Base-by-base conservation (phyloP, 1,140 invertebrate genomes). In the Andricus grossulariae region DNA sequence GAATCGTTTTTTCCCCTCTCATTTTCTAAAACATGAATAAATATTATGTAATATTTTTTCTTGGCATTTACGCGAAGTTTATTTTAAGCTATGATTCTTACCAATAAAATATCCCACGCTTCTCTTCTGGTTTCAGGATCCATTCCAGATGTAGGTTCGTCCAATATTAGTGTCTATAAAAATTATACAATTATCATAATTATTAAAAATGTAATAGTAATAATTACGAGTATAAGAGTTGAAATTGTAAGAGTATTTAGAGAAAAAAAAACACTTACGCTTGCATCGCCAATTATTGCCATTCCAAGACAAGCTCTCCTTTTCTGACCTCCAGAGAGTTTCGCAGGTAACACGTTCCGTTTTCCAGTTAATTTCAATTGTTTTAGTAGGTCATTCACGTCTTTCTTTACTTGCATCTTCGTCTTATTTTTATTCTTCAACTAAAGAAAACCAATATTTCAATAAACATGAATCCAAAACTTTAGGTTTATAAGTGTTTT, bases 71-170 rank as follows among this genome's bases (percentile, higher is more conserved):
- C n/a, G 6, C n/a, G 55, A 57, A 45, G 49, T 71, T 84, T 77
- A 21, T 11, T 80, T 50, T 74, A 21, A 78, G 5, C 25, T 32
- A 5, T 32, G 25, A 19, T 50, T 50, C 12, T 80, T 85, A 85
- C 91, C 83, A 93, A 88, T 78, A 98, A 89, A 54, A 98, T 87
- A 87, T 99, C 96, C 98, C 98, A 99, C 10, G 98, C 94, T 66
- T 95, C 94, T 73, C 98, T 92, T 75, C 98, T 93, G 0, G 97
- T 97, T 83, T 97, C 95, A 8, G 98, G 97, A 93, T 99, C 98
- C 93, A 99, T 97, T 66, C 98, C 98, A 7, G 97, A 97, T 1
- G 97, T 98, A 52, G 98, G 98, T 90, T 99, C 97, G 90, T 99
- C 97, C 85, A 98, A 93, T 80, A 98, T 94, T 18, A 98, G 74